Percentiles rank a stretch among this genome's conserved stretches.
phyloP scores from a whole-genome alignment of 2,888 invertebrate species.

The Pseudococcus viburni region DNA sequence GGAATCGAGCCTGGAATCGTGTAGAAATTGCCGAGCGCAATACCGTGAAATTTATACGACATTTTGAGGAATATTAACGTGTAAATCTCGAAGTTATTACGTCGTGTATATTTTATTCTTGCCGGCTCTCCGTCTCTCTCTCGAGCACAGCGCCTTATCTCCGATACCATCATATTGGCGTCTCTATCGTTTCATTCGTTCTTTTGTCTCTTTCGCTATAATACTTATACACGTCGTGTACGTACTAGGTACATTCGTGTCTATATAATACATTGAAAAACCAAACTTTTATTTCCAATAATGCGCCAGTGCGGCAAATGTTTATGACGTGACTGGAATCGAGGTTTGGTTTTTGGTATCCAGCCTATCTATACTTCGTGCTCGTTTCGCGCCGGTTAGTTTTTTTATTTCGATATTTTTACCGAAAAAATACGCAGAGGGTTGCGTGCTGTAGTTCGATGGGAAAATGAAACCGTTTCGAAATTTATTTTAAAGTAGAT shows the following conservation, averaged over 20 bases:
- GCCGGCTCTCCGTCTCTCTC: neutral
- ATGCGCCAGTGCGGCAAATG: neutral
- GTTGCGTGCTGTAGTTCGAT: too few species aligned
- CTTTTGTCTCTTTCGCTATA: neutral
- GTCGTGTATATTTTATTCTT: conserved; percentile 53
- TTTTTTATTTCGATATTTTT: too few species aligned
- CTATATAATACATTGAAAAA: conserved; percentile 48
- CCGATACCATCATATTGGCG: neutral
- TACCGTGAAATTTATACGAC: conserved; percentile 65
- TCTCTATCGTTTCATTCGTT: too few species aligned
- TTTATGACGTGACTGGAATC: conserved; percentile 30
- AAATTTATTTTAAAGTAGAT: too few species aligned
- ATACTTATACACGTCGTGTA: neutral
- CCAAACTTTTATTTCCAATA: conserved; percentile 54
- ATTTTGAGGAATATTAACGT: conserved; percentile 63
- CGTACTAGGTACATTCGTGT: neutral
- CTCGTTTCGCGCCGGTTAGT: too few species aligned
- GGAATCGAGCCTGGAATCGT: conserved; percentile 61
- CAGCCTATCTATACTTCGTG: too few species aligned
- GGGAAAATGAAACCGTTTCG: too few species aligned
- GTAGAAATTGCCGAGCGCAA: conserved; percentile 64
- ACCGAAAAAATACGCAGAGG: too few species aligned
- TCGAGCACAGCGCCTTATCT: neutral
- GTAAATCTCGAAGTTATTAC: conserved; percentile 63
- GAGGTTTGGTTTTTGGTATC: neutral